Percentiles rank a stretch among this genome's conserved stretches.
phyloP scores from a whole-genome alignment of 2,113 vertebrate genomes.

The Neodontobutis hainanensis region DNA sequence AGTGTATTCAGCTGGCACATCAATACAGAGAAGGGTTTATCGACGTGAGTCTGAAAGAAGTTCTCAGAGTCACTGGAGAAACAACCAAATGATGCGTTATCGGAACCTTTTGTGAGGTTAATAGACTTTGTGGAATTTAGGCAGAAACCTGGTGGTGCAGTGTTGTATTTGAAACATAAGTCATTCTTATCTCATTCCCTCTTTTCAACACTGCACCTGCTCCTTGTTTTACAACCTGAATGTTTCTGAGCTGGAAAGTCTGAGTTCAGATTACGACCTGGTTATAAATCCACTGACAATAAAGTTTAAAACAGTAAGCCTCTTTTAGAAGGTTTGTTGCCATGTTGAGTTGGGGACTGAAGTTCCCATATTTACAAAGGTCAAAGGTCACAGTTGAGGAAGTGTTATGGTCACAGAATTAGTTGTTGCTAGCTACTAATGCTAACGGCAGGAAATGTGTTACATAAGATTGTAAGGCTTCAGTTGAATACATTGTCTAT shows the following conservation, averaged over 20 bases:
- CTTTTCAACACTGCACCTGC: background rate
- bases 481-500: too few relatives aligned
- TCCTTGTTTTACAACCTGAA: background rate
- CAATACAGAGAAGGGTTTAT: too few relatives aligned
- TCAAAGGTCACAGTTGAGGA: too few relatives aligned
- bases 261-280: background rate
- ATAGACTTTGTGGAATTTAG: background rate
- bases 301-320: background rate
- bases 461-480: too few relatives aligned
- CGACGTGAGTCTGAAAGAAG: too few relatives aligned
- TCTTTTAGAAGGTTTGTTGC: background rate
- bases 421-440: too few relatives aligned
- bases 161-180: background rate
- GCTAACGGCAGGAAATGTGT: too few relatives aligned
- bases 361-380: too few relatives aligned
- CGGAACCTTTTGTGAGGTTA: background rate
- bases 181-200: background rate
- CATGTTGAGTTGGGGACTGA: background rate
- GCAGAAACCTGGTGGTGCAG: background rate
- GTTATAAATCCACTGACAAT: background rate
- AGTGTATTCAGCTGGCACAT: too few relatives aligned
- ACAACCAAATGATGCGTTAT: background rate
- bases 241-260: background rate
- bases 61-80: too few relatives aligned
- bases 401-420: too few relatives aligned